Evolutionary conservation across 2,888 invertebrate species (phyloP), one percentile per base, ranked within the genome.

Genomic region (Ophion obscuratus): DNA sequence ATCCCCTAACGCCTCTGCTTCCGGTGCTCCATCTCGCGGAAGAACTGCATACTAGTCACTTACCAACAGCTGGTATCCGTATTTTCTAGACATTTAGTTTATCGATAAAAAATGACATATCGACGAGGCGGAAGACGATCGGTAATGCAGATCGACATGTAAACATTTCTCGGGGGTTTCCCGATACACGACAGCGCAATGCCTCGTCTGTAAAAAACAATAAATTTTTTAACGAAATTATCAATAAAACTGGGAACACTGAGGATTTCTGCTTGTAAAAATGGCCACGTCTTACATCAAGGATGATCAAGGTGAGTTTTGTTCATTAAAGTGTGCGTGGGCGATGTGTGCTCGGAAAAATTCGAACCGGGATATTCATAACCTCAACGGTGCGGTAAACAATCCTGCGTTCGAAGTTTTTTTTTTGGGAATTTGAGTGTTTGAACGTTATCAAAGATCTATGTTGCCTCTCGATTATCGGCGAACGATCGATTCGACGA

Each of bases 201-300:
- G 85, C 75, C 57, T 53, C 57, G 53, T 76, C 71, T 40, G 14
- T 53, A 53, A 61, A 85, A 75, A 66, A 80, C 53, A 79, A 76
- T 9, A 40, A 67, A 64, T 66, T 57, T 66, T 67, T 77, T 24
- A 40, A 76, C 64, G 53, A 70, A 88, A 89, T 88, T 88, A 89
- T 90, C 88, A 89, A 87, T 89, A 89, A 90, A 91, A 88, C 89
- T 87, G 85, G 84, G 36, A 47, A 10, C 31, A 31, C 31, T 84
- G 70, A 70, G 53, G 40, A 27, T 53, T 44, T 83, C 17, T 75
- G 75, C 73, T 24, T 53, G 86, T 81, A 83, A 88, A 80, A 89
- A 94, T 93, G 94, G 93, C 94, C 81, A 92, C 94, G 47, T 88
- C 92, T 79, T 94, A 94, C 85, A 91, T 93, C 80, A 94, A 94